Conservation (phyloP, 1,140 invertebrate genomes). For the Melipona quadrifasciata region DNA sequence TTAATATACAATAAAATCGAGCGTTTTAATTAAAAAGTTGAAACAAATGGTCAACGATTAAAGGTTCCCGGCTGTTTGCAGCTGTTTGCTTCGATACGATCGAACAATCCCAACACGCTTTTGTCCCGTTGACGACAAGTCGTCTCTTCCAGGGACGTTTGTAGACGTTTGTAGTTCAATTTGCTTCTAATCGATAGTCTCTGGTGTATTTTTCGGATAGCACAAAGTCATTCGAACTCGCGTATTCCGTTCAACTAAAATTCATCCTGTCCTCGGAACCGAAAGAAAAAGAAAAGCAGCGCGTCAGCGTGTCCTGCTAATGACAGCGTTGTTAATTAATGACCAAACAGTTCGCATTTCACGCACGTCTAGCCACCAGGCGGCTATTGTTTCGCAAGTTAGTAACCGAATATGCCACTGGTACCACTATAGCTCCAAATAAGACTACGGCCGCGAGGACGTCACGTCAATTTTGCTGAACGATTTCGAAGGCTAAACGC, state of each 20-base stretch:
- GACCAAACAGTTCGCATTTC: constrained; percentile 38
- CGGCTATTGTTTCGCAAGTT: constrained; percentile 50
- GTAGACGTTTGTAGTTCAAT: neutral
- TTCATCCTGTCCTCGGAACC: neutral
- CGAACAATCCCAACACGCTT: neutral
- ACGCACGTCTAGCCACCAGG: constrained; percentile 37
- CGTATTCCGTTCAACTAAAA: neutral
- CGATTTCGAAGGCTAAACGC: neutral
- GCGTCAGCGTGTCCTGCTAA: constrained; percentile 7
- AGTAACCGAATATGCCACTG: constrained; percentile 50
- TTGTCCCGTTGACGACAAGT: neutral
- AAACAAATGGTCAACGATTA: neutral
- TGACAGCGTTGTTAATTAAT: constrained; percentile 35
- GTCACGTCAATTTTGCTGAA: neutral
- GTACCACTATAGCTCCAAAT: constrained; percentile 47
- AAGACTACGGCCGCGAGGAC: constrained; percentile 20
- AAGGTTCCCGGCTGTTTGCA: neutral
- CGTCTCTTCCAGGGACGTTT: neutral
- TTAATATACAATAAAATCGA: neutral
- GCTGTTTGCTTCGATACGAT: neutral
- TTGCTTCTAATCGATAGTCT: neutral
- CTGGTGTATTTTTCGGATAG: no score
- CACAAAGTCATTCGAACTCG: neutral
- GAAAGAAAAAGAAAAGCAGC: neutral
- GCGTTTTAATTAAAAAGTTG: neutral